phyloP scores from a whole-genome alignment of 2,888 invertebrate genomes.

The Lepidocyrtinus sp. region DNA sequence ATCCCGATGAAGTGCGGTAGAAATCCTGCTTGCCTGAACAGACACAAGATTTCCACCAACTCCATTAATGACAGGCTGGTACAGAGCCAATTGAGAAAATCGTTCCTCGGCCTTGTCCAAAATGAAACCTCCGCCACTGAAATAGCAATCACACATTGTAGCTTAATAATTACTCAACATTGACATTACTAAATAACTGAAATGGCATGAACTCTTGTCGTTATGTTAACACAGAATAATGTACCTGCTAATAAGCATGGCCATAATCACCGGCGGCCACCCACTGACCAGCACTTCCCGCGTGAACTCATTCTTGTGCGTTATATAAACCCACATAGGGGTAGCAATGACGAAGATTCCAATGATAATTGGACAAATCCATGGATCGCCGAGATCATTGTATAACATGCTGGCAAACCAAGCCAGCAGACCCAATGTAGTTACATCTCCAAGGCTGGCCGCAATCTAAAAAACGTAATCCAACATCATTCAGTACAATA shows the following conservation, averaged over 20 bases:
- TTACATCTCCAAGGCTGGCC: conserved; percentile 85
- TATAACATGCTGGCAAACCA: conserved; percentile 77
- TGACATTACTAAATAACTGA: background rate
- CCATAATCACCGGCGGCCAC: conserved; percentile 84
- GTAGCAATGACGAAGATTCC: conserved; percentile 78
- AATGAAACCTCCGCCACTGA: conserved; percentile 81
- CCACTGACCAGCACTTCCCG: conserved; percentile 81
- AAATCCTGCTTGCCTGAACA: conserved; percentile 83
- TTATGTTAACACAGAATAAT: conserved; percentile 66
- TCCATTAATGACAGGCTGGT: conserved; percentile 88
- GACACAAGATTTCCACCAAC: conserved; percentile 87
- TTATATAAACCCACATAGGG: conserved; percentile 83
- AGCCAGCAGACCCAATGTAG: conserved; percentile 78
- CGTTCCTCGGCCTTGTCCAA: conserved; percentile 80
- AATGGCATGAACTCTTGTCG: background rate
- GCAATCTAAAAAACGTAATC: too few species aligned
- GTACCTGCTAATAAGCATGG: conserved; percentile 85
- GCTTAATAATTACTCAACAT: background rate
- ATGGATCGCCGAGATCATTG: conserved; percentile 75
- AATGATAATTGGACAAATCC: conserved; percentile 79
- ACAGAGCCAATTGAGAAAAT: conserved; percentile 82
- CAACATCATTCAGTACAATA: too few species aligned
- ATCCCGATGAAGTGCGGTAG: conserved; percentile 81
- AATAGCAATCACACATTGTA: conserved; percentile 21
- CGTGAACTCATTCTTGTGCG: conserved; percentile 80